These are phyloP conservation scores for Pelobates cultripes DNA, from an alignment of 2,797 vertebrate species.

Conservation along the genomic window DNA sequence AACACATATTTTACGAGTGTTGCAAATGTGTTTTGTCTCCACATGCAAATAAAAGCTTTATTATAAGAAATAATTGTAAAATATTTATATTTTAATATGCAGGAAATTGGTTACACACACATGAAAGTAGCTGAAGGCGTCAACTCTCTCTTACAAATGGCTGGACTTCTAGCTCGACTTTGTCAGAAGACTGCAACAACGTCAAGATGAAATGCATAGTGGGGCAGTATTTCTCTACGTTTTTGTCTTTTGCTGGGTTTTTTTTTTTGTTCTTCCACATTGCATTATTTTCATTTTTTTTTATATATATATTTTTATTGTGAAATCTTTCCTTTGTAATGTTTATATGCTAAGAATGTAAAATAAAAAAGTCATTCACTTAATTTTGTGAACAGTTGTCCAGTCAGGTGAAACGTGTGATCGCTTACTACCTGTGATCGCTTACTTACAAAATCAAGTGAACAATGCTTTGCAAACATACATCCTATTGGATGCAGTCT, in stretches of 20 bases:
- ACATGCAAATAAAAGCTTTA: too few species aligned
- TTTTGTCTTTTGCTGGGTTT: not conserved
- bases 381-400: not conserved
- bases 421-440: too few species aligned
- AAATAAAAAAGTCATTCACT: not conserved
- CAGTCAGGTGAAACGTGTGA: not conserved
- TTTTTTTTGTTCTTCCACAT: too few species aligned
- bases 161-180: conserved; percentile 88
- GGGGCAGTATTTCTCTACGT: not conserved
- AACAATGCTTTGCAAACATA: too few species aligned
- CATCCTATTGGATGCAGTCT: too few species aligned
- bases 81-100: conserved; percentile 29
- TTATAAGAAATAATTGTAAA: too few species aligned
- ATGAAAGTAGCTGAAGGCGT: conserved; percentile 93
- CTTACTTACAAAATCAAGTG: too few species aligned
- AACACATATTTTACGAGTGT: too few species aligned
- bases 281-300: not conserved
- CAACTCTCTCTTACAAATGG: conserved; percentile 93
- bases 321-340: too few species aligned
- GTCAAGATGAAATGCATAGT: conserved; percentile 37
- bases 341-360: not conserved
- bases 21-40: too few species aligned
- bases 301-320: too few species aligned
- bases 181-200: conserved; percentile 88
- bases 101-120: conserved; percentile 97